These are phyloP conservation scores for Speoplatyrhinus poulsoni DNA, from an alignment of 2,113 vertebrate genomes.

Conservation along the genomic window DNA sequence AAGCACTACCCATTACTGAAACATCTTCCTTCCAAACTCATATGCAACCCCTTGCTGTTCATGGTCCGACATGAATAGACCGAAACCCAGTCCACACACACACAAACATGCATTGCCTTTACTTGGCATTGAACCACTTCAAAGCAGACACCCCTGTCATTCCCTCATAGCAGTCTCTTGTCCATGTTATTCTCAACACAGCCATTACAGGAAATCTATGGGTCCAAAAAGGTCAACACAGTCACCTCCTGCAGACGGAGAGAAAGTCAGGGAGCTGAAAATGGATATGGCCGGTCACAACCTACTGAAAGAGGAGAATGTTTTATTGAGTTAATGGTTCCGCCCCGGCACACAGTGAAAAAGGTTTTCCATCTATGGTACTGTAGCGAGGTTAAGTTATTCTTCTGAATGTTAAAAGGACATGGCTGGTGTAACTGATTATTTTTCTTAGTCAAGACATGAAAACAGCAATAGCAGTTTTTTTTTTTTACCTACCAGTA, in stretches of 20 bases:
- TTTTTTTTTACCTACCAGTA: no score
- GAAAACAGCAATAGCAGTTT: no score
- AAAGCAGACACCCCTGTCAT: constrained; percentile 57
- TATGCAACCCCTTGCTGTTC: no score
- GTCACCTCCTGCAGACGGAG: constrained; percentile 52
- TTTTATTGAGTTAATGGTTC: background rate
- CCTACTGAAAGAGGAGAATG: constrained; percentile 1
- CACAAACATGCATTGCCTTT: constrained; percentile 35
- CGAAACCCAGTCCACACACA: background rate
- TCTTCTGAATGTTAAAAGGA: background rate
- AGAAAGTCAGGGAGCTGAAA: constrained; percentile 46
- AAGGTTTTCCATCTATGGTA: background rate
- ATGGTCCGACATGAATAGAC: no score
- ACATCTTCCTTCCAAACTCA: no score
- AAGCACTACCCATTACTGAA: no score
- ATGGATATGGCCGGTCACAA: constrained; percentile 35
- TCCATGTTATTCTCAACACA: constrained; percentile 58
- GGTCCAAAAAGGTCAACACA: constrained; percentile 70
- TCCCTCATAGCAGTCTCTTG: constrained; percentile 62
- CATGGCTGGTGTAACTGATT: no score
- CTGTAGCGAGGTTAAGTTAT: background rate
- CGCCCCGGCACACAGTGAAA: background rate
- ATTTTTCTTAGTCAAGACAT: no score
- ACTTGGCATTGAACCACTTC: constrained; percentile 53
- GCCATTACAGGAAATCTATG: constrained; percentile 61